phyloP scores from a whole-genome alignment of 2,113 vertebrate species.

The Guaruba guarouba region DNA sequence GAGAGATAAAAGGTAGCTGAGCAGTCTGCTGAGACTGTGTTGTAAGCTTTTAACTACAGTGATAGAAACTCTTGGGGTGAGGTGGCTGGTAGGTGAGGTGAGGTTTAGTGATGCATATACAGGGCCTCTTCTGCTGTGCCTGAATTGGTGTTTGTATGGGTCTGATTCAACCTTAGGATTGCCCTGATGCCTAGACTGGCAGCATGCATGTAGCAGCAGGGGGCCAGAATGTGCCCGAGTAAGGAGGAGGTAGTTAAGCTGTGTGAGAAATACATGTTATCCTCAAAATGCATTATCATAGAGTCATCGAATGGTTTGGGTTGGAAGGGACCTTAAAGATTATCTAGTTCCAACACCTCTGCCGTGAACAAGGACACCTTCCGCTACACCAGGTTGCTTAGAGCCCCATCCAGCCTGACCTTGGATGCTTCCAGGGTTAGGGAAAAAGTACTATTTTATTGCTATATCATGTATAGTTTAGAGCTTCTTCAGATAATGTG shows the following conservation, averaged over 20 bases:
- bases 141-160: neutral
- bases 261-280: accelerated
- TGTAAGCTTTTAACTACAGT: neutral
- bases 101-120: neutral
- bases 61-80: neutral
- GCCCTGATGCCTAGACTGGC: neutral
- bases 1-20: neutral
- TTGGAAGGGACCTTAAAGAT: neutral
- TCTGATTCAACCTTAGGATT: neutral
- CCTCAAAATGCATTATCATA: neutral
- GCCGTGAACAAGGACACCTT: neutral
- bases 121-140: neutral
- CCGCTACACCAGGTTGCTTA: neutral
- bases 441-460: neutral
- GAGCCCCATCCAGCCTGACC: neutral
- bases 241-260: neutral
- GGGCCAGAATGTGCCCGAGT: neutral
- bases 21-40: neutral
- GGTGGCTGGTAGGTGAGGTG: neutral
- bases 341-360: neutral
- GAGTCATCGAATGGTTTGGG: neutral
- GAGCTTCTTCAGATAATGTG: neutral
- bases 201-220: accelerated
- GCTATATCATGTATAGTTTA: neutral
- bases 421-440: neutral